These are phyloP conservation scores for Vulpes vulpes DNA, from an alignment of 2,113 vertebrate species.

Conservation along the genomic window DNA sequence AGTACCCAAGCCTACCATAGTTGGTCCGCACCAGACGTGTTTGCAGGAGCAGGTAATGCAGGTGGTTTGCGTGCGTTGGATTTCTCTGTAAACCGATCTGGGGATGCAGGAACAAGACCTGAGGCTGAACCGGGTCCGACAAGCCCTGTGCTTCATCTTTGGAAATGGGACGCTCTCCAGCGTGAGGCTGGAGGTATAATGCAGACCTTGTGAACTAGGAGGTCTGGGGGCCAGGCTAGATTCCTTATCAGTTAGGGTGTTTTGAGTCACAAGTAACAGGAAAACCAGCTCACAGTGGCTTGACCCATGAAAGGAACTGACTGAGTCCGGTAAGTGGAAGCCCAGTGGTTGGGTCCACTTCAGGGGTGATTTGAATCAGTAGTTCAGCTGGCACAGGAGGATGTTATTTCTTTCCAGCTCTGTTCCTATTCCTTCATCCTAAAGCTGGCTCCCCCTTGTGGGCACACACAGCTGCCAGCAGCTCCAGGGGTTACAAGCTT, in stretches of 20 bases:
- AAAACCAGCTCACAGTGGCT: not conserved
- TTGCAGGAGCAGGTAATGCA: not conserved
- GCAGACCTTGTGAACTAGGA: not conserved
- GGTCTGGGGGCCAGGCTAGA: not conserved
- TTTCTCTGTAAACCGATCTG: not conserved
- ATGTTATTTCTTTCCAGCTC: not conserved
- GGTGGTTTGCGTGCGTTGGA: not conserved
- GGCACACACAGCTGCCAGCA: not conserved
- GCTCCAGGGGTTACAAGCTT: not conserved
- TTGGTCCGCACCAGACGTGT: slow-evolving; percentile 8
- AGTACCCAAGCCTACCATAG: slow-evolving; percentile 69
- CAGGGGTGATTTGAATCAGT: not conserved
- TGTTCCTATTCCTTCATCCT: not conserved
- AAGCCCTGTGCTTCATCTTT: not conserved
- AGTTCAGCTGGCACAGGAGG: not conserved
- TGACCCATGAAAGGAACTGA: not conserved
- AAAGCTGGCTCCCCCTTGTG: slow-evolving; percentile 70
- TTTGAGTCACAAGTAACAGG: not conserved
- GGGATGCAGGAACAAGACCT: not conserved
- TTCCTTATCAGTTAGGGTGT: not conserved
- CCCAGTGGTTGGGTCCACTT: not conserved
- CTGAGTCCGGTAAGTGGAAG: not conserved
- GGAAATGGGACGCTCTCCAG: not conserved
- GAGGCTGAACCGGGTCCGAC: not conserved
- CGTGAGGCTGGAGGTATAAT: not conserved